Percentiles rank a stretch among this genome's conserved stretches.
Evolutionary conservation across 2,888 invertebrate species (phyloP).

Genomic region (Ormyrus rosae): DNA sequence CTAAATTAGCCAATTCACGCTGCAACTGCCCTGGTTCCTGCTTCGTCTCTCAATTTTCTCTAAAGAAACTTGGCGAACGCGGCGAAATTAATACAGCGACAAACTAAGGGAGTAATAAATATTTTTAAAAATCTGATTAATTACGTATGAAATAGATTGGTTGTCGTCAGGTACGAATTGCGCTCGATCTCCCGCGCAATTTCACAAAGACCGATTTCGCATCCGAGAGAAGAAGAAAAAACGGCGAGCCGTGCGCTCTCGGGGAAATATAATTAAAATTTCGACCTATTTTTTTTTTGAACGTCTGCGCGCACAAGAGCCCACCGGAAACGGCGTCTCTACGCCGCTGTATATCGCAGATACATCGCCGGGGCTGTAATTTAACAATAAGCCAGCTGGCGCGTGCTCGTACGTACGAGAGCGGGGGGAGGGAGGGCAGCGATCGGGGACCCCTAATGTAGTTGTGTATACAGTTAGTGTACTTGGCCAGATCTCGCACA

Average conservation of each 20-base stretch:
- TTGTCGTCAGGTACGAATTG: no score
- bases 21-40: background rate
- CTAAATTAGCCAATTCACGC: constrained; percentile 49
- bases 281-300: constrained; percentile 57
- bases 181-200: no score
- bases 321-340: constrained; percentile 58
- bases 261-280: constrained; percentile 44
- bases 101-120: no score
- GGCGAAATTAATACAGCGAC: no score
- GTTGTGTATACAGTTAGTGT: constrained; percentile 66
- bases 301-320: constrained; percentile 4
- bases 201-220: no score
- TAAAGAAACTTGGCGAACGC: no score
- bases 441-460: constrained; percentile 74
- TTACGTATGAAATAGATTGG: no score
- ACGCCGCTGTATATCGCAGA: constrained; percentile 67
- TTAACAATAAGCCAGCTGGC: constrained; percentile 76
- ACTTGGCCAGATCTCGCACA: constrained; percentile 59
- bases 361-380: constrained; percentile 72
- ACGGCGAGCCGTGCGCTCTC: background rate
- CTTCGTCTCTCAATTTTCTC: no score
- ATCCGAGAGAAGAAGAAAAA: background rate
- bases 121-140: no score
- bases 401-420: constrained; percentile 68
- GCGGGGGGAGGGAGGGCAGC: constrained; percentile 55